phyloP scores from a whole-genome alignment of 2,888 invertebrate species.

The Patella caerulea region DNA sequence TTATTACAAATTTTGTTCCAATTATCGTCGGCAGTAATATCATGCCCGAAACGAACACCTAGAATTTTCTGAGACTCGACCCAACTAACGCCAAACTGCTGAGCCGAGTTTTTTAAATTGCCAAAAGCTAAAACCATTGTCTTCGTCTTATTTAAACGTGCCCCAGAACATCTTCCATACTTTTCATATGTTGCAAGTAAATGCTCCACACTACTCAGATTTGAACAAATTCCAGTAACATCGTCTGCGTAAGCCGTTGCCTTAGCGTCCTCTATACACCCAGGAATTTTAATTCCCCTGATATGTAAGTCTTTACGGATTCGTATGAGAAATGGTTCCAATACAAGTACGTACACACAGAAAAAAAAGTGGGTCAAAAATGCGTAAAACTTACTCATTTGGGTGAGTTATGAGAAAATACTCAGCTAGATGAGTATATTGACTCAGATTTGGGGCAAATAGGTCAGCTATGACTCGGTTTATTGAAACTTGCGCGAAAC shows the following conservation, averaged over 20 bases:
- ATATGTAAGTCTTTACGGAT: conserved; percentile 3
- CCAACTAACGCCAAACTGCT: not conserved
- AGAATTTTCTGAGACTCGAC: not conserved
- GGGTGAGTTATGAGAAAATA: too few species aligned
- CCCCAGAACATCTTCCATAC: conserved; percentile 12
- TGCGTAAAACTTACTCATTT: too few species aligned
- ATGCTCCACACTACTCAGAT: not conserved
- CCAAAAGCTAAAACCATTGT: not conserved
- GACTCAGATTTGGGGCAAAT: too few species aligned
- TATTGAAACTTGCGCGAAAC: too few species aligned
- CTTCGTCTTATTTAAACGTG: conserved; percentile 16
- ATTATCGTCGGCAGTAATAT: not conserved
- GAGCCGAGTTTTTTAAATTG: not conserved
- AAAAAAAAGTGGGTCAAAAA: too few species aligned
- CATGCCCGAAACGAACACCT: not conserved
- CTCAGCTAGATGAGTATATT: too few species aligned
- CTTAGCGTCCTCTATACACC: not conserved
- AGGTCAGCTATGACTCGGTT: too few species aligned
- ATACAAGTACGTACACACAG: conserved; percentile 30
- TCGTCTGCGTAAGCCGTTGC: not conserved
- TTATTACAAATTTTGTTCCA: not conserved
- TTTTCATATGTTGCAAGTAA: not conserved
- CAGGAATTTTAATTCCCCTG: not conserved
- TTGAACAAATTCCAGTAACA: not conserved
- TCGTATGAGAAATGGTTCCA: conserved; percentile 28